Conservation (phyloP, 2,113 vertebrate genomes). For the Elgaria multicarinata region DNA sequence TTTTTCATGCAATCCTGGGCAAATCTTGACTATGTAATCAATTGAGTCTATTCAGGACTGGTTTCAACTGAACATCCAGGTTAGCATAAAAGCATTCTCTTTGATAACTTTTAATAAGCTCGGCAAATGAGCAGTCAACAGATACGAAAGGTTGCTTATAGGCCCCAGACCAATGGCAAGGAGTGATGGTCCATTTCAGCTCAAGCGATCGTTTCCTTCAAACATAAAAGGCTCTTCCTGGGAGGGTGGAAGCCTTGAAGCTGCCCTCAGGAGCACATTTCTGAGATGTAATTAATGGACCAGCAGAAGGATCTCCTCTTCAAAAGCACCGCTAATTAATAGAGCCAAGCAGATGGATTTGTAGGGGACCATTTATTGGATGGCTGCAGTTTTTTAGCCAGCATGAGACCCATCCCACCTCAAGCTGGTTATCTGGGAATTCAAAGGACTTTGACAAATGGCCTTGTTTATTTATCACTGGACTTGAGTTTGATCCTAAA, state of each 20-base stretch:
- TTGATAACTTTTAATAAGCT: background rate
- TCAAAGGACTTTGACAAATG: background rate
- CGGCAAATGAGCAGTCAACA: background rate
- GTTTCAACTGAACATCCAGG: conserved; percentile 12
- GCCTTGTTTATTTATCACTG: background rate
- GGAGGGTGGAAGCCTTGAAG: rapidly evolving
- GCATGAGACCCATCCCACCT: background rate
- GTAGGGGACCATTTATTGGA: background rate
- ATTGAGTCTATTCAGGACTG: background rate
- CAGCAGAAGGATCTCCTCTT: background rate
- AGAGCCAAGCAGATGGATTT: background rate
- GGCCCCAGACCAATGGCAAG: background rate
- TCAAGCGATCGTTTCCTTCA: background rate
- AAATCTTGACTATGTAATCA: background rate
- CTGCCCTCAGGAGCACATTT: background rate
- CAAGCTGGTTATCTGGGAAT: background rate
- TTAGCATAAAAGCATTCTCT: background rate
- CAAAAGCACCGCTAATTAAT: background rate
- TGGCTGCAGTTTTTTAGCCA: background rate
- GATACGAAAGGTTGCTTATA: conserved; percentile 16
- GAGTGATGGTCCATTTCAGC: background rate
- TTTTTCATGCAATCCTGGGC: background rate
- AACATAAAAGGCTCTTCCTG: background rate
- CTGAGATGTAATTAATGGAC: background rate
- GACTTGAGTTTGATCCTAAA: background rate